Percentiles rank a stretch among this genome's conserved stretches.
phyloP scores from a whole-genome alignment of 64 coral and sea anemone species.

The Montipora efflorescens region DNA sequence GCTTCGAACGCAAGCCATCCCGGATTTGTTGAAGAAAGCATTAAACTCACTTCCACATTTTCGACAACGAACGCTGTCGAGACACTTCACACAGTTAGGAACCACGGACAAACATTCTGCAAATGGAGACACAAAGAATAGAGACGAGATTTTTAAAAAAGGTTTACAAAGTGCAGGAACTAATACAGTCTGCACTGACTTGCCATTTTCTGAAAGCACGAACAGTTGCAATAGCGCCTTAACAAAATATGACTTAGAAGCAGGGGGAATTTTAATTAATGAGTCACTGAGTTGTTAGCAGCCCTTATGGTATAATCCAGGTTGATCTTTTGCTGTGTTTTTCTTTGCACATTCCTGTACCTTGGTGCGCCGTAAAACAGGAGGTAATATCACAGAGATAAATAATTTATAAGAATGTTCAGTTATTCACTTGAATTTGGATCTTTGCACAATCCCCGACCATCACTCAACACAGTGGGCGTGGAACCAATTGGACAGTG shows the following conservation, averaged over 20 bases:
- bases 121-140: background rate
- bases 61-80: conserved; percentile 43
- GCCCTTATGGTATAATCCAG: too few species aligned
- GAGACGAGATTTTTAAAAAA: background rate
- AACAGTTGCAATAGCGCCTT: background rate
- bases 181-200: background rate
- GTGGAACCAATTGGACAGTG: conserved; percentile 27
- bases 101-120: conserved; percentile 24
- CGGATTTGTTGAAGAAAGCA: conserved; percentile 34
- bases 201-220: background rate
- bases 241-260: too few species aligned
- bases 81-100: conserved; percentile 27
- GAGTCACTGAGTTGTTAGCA: too few species aligned
- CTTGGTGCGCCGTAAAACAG: too few species aligned
- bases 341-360: too few species aligned
- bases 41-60: conserved; percentile 28
- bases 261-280: too few species aligned
- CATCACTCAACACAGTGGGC: background rate
- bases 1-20: conserved; percentile 21
- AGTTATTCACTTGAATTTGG: conserved; percentile 26
- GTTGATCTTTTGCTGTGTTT: background rate
- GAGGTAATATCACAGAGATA: background rate
- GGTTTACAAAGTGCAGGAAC: background rate
- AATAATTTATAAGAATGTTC: background rate
- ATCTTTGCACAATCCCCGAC: conserved; percentile 29